A percentile compares a stretch with the other conserved stretches of the same genome.
These are phyloP conservation scores for Unio delphinus DNA, from an alignment of 2,888 invertebrate genomes.

Conservation along the genomic window DNA sequence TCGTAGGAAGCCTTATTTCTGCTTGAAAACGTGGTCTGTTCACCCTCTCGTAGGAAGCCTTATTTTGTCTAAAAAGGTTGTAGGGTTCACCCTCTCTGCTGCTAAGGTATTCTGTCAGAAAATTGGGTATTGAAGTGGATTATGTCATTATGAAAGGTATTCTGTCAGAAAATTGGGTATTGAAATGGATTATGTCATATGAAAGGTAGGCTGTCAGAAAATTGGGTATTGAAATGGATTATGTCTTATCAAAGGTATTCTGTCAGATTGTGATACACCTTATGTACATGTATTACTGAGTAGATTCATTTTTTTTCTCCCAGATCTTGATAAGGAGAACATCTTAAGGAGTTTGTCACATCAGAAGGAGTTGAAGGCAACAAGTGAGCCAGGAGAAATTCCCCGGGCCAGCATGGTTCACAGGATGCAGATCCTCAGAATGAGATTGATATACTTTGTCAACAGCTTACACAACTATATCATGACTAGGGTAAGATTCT, in stretches of 20 bases:
- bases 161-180: no score
- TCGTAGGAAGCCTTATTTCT: no score
- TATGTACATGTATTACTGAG: neutral
- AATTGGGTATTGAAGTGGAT: no score
- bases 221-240: no score
- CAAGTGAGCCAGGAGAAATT: conserved; percentile 18
- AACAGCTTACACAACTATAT: conserved; percentile 71
- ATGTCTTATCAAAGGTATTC: neutral
- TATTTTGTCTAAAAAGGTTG: no score
- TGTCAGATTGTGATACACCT: neutral
- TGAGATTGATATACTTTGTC: conserved; percentile 69
- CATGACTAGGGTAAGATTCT: conserved; percentile 66
- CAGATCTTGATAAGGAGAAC: conserved; percentile 43
- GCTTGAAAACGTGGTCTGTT: no score
- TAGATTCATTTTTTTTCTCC: neutral
- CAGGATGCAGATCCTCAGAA: conserved; percentile 66
- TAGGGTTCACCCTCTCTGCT: no score
- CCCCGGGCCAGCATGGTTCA: conserved; percentile 54
- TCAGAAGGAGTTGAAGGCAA: conserved; percentile 13
- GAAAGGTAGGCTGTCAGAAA: no score
- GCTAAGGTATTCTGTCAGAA: no score
- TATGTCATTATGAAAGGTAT: no score
- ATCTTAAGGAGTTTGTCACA: conserved; percentile 18
- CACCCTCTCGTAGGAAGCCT: no score
- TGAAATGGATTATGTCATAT: no score